Evolutionary conservation across 2,797 vertebrate species (phyloP), one percentile per base, ranked within the genome.

Genomic region (Apogon hyalosoma): DNA sequence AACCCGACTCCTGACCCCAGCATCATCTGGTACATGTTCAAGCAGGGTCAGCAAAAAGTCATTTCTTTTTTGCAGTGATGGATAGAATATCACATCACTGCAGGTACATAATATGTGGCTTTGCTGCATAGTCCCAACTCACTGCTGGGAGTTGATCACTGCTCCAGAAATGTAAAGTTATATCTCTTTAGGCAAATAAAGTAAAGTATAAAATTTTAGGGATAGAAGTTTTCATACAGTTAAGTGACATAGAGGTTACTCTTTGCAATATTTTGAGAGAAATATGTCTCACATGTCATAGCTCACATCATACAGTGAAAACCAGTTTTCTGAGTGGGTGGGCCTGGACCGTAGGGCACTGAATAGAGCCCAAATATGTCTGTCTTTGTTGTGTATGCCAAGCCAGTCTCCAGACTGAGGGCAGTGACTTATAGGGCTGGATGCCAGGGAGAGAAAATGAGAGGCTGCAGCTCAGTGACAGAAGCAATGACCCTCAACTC

Each of bases 401-500:
- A 78, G 73, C 48, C 77, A 59, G 63, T 77, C 74, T 81, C 48
- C 57, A 68, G 69, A 80, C 69, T 59, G 79, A 84, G 82, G 73
- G 66, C 84, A 81, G 79, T 16, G 69, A 83, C 78, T 79, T 63
- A 3, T 39, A 67, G 78, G 87, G 83, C 87, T 47, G 21, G 46
- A 79, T 72, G 88, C 86, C 87, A 84, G 62, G 62, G 49, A 11
- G 68, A 65, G 79, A 77, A 87, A 88, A 85, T 80, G 74, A 87
- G 80, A 85, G 73, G 75, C 73, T 76, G 83, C 75, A 78, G 69
- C 82, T 73, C 77, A 59, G 79, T 80, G 73, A 88, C 90, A 81
- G 85, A 85, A 77, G 80, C 82, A 66, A 66, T 82, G 89, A 87
- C 87, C 86, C 85, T 87, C 76, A 77, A 55, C 86, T 69, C 79